Conservation (phyloP, 2,888 invertebrate species). For the Eristalinus aeneus region DNA sequence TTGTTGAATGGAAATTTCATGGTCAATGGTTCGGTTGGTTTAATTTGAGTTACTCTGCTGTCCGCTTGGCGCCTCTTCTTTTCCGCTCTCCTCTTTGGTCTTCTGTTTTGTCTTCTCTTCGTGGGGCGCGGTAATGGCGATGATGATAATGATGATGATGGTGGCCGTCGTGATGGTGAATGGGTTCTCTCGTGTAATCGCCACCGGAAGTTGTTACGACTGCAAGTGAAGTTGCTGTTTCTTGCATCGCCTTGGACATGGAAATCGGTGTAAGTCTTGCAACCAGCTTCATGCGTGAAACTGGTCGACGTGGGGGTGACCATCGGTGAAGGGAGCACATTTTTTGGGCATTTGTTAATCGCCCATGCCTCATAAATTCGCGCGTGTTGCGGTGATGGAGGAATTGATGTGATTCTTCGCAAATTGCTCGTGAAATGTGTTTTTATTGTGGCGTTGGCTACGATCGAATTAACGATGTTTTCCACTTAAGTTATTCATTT, state of each 20-base stretch:
- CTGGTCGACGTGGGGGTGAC: neutral
- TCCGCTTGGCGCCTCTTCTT: neutral
- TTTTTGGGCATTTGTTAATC: neutral
- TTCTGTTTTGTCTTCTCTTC: slow-evolving; percentile 7
- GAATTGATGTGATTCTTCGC: neutral
- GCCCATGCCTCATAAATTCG: neutral
- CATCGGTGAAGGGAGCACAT: neutral
- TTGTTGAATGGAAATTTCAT: slow-evolving; percentile 62
- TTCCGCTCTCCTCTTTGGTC: neutral
- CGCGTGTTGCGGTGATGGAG: neutral
- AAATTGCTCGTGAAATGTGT: neutral
- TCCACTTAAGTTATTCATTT: neutral
- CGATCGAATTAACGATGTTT: neutral
- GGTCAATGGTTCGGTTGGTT: slow-evolving; percentile 60
- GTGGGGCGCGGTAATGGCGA: slow-evolving; percentile 53
- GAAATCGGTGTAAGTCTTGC: neutral
- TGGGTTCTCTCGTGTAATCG: slow-evolving; percentile 56
- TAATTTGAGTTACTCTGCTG: slow-evolving; percentile 31
- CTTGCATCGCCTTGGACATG: neutral
- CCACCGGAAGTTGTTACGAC: slow-evolving; percentile 65
- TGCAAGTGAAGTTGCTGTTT: slow-evolving; percentile 7
- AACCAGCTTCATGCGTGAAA: neutral
- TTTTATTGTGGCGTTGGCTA: neutral
- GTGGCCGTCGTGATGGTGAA: slow-evolving; percentile 40
- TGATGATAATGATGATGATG: slow-evolving; percentile 12